A percentile compares a stretch with the other conserved stretches of the same genome.
Conservation (phyloP, 1,140 invertebrate species). For the Procambarus clarkii region DNA sequence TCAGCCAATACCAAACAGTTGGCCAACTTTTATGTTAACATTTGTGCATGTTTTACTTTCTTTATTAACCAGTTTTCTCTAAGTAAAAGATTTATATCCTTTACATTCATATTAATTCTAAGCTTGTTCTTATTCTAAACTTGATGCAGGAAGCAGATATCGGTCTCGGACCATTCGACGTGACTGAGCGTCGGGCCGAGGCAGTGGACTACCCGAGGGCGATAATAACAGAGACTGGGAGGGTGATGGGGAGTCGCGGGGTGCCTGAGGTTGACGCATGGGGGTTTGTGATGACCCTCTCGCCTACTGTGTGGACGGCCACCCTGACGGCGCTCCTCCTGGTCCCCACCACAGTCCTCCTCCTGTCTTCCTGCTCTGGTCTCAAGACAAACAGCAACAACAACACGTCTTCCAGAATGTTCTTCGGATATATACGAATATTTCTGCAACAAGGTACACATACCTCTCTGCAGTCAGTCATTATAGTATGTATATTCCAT, state of each 20-base stretch:
- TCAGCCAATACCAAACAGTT: too few relatives aligned
- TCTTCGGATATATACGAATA: background rate
- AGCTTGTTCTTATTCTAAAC: too few relatives aligned
- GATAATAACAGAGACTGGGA: background rate
- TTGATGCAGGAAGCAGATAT: slow-evolving; percentile 34
- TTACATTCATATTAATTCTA: too few relatives aligned
- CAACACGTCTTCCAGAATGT: background rate
- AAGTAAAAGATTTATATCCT: too few relatives aligned
- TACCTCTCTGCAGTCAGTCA: too few relatives aligned
- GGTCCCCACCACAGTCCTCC: background rate
- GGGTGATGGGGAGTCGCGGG: slow-evolving; percentile 15
- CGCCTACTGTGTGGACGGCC: slow-evolving; percentile 21
- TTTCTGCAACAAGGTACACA: background rate
- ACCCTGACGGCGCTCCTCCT: background rate
- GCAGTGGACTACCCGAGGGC: slow-evolving; percentile 3
- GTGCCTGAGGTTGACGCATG: slow-evolving; percentile 21
- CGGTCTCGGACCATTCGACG: slow-evolving; percentile 2
- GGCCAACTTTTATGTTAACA: too few relatives aligned
- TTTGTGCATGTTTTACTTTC: too few relatives aligned
- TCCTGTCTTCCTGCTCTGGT: background rate
- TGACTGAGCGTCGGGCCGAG: background rate
- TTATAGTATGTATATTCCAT: too few relatives aligned
- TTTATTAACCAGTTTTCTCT: too few relatives aligned
- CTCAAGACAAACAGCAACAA: background rate
- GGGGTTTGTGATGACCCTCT: slow-evolving; percentile 35